Evolutionary conservation across 2,797 vertebrate genomes (phyloP), one percentile per base, ranked within the genome.

Genomic region (Threskiornis aethiopicus): DNA sequence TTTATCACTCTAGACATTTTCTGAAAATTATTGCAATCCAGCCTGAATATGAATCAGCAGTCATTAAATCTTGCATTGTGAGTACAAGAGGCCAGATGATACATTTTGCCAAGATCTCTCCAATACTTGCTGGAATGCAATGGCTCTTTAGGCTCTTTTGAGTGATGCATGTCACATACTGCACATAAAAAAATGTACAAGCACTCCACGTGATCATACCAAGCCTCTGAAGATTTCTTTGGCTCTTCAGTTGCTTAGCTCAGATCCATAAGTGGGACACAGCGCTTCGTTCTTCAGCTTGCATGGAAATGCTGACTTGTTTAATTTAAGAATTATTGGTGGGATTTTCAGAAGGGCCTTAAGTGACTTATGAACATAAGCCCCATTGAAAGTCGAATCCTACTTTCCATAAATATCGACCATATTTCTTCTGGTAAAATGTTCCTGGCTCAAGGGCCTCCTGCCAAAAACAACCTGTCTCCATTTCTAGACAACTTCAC

Each of bases 281-380:
- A 96, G 90, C 7, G 0, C 57, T 83, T 84, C 22, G 24, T 95
- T 93, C 92, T 96, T 94, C 84, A 80, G 81, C 57, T 71, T 80
- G 78, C 67, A 75, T 95, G 87, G 96, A 97, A 97, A 96, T 77
- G 95, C 96, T 96, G 97, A 96, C 95, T 96, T 92, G 95, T 84
- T 96, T 96, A 90, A 93, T 95, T 95, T 95, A 95, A 96, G 95
- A 97, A 91, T 97, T 96, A 96, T 95, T 96, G 91, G 96, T 96
- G 81, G 92, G 96, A 94, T 96, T 96, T 97, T 96, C 88, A 95
- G 90, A 90, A 94, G 89, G 78, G 94, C 93, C 94, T 93, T 96
- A 96, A 95, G 96, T 97, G 97, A 97, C 96, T 97, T 96, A 97
- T 89, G 94, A 97, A 96, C 96, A 96, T 96, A 97, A 96, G 95